Evolutionary conservation across 2,797 vertebrate species (phyloP).

Genomic region (Merluccius polli): DNA sequence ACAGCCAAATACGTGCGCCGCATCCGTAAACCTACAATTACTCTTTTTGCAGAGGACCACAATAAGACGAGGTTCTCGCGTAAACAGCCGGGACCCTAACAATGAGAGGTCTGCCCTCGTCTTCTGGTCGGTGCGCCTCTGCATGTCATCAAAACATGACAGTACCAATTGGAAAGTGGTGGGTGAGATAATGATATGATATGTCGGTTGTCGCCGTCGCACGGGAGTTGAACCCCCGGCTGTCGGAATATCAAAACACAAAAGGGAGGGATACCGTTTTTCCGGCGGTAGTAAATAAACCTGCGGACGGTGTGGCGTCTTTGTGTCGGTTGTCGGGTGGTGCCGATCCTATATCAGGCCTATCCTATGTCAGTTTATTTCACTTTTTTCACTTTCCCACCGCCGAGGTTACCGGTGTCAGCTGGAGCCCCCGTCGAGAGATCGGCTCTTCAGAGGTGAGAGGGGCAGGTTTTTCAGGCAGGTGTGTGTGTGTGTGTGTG

Average conservation of each 20-base stretch:
- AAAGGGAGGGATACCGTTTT: background rate
- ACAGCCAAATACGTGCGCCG: background rate
- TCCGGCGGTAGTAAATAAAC: background rate
- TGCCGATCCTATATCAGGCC: background rate
- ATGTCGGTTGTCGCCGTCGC: background rate
- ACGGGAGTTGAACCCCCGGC: background rate
- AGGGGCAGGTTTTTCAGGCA: constrained; percentile 35
- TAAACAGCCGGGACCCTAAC: background rate
- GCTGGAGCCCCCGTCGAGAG: background rate
- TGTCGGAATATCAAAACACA: background rate
- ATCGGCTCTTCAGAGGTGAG: background rate
- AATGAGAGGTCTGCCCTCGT: background rate
- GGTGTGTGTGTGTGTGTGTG: constrained; percentile 10
- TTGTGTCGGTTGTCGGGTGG: background rate
- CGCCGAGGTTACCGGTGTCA: background rate
- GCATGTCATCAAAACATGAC: background rate
- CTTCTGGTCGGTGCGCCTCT: too few relatives aligned
- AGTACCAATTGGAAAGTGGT: background rate
- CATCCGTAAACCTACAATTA: background rate
- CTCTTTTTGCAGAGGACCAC: background rate
- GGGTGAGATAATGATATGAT: background rate
- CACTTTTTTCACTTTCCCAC: background rate
- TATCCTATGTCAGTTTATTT: background rate
- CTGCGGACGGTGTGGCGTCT: background rate
- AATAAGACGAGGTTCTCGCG: background rate